Conservation (phyloP, 2,888 invertebrate species). For the Limenitis camilla region DNA sequence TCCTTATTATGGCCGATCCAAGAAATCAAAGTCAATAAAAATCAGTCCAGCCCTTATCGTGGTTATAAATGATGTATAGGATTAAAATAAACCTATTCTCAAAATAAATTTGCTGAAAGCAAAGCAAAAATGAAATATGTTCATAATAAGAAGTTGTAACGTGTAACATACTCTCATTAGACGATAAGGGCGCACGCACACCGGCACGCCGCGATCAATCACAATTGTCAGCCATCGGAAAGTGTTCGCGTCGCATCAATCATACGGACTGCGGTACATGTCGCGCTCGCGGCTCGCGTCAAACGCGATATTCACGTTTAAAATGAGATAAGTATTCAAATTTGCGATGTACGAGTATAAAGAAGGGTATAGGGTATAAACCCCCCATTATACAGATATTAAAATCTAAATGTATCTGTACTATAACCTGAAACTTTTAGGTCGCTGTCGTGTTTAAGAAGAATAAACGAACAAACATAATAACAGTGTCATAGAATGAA, state of each 20-base stretch:
- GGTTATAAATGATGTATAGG: no score
- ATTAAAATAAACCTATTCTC: not conserved
- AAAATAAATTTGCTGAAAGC: not conserved
- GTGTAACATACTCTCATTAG: slow-evolving; percentile 40
- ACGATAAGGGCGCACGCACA: slow-evolving; percentile 41
- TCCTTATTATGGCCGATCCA: no score
- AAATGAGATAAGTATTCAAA: slow-evolving; percentile 6
- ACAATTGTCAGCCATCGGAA: slow-evolving; percentile 70
- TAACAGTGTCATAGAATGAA: no score
- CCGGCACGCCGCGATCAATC: slow-evolving; percentile 57
- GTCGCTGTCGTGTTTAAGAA: slow-evolving; percentile 40
- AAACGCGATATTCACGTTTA: slow-evolving; percentile 5
- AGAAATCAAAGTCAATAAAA: no score
- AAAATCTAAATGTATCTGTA: no score
- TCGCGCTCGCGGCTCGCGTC: slow-evolving; percentile 18
- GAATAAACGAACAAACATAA: slow-evolving; percentile 10
- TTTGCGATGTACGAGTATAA: not conserved
- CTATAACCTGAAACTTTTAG: no score
- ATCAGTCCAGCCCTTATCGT: no score
- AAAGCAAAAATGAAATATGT: not conserved
- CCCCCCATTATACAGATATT: not conserved
- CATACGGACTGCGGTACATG: slow-evolving; percentile 33
- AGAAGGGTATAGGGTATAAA: not conserved
- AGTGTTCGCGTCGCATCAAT: slow-evolving; percentile 60
- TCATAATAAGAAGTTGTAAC: not conserved